Base-by-base conservation (phyloP, 2,797 vertebrate genomes). In the Danio tinwini region DNA sequence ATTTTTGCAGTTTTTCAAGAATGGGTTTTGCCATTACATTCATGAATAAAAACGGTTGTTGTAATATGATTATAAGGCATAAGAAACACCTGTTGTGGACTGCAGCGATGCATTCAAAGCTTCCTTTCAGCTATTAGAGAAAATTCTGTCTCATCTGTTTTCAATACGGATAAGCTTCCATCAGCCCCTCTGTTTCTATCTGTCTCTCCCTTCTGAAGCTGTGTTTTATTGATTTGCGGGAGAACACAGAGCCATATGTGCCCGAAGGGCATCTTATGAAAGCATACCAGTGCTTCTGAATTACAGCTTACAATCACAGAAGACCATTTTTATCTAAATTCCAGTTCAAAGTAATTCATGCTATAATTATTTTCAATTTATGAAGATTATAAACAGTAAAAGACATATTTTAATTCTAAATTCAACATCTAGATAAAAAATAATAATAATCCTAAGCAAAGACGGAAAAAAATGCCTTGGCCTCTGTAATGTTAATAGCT, bases 91-190 rank as follows among this genome's bases (percentile, higher is more conserved):
- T 65, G 63, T 47, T 19, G 4, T 68, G 53, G 39, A 17, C 44
- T 44, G 17, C 45, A 59, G 37, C 19, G 17, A 45, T 61, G 53
- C 21, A 61, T 49, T 81, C 21, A 53, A 47, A 67, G 69, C 39
- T 73, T 72, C 16, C 62, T 61, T 73, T 69, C 14, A 73, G 47
- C 52, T 16, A 42, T 62, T 64, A 77, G 56, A 85, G 29, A 56
- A 62, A 67, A 76, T 58, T 83, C 73, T 37, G 65, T 79, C 68
- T 79, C 84, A 84, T 85, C 84, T 84, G 84, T 77, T 84, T 84
- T 79, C 52, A 87, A 87, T 85, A 80, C 69, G 40, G 17, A 62
- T 47, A 67, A 55, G 9, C 70, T 79, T 71, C 65, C 67, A 72
- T 75, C 64, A 63, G 58, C 50, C 55, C 45, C 55, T 53, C 40